Conservation (phyloP, 2,888 invertebrate genomes). For the Allophyes oxyacanthae region DNA sequence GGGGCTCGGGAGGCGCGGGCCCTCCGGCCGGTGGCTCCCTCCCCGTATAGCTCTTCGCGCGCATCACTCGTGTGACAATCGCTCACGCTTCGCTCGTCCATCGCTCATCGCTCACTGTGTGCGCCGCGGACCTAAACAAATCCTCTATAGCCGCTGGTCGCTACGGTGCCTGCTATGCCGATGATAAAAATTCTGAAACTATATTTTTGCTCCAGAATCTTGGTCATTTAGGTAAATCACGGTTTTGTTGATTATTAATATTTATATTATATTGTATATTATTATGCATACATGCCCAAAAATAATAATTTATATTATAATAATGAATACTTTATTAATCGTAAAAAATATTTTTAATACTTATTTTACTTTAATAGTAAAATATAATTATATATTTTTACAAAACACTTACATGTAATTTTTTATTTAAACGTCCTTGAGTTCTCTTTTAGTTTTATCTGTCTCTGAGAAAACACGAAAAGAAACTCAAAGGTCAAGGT, state of each 20-base stretch:
- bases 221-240: too few species aligned
- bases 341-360: too few species aligned
- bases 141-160: conserved; percentile 20
- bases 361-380: too few species aligned
- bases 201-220: too few species aligned
- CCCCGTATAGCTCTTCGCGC: conserved; percentile 72
- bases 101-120: conserved; percentile 58
- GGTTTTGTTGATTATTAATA: too few species aligned
- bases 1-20: conserved; percentile 67
- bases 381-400: too few species aligned
- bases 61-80: conserved; percentile 87
- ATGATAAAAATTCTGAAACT: conserved; percentile 6
- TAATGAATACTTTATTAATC: too few species aligned
- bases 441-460: neutral
- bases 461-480: neutral
- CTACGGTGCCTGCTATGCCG: conserved; percentile 13
- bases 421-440: too few species aligned
- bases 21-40: conserved; percentile 68
- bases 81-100: conserved; percentile 75
- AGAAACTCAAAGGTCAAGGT: conserved; percentile 3
- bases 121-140: conserved; percentile 44
- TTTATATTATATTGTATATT: too few species aligned
- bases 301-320: too few species aligned
- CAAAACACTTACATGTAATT: too few species aligned
- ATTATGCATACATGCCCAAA: too few species aligned